These are phyloP conservation scores for Ophraella communa DNA, from an alignment of 2,888 invertebrate genomes.

Conservation along the genomic window DNA sequence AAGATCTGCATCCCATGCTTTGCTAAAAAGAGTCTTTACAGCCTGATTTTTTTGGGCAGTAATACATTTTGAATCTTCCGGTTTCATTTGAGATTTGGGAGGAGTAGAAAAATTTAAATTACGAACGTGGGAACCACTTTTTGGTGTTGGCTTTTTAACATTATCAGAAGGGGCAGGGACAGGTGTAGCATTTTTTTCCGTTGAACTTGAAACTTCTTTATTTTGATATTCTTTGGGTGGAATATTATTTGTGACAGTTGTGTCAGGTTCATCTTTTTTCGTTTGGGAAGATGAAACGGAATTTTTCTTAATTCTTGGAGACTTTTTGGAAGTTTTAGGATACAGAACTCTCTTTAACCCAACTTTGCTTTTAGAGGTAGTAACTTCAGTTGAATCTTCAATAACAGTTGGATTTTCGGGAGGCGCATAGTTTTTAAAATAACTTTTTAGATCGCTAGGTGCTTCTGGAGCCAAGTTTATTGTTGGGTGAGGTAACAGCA, in stretches of 20 bases:
- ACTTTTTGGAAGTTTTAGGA: conserved; percentile 18
- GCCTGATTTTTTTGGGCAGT: background rate
- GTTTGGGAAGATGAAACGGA: background rate
- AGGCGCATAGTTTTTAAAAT: conserved; percentile 13
- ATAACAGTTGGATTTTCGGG: background rate
- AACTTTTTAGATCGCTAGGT: conserved; percentile 21
- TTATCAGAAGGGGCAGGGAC: conserved; percentile 10
- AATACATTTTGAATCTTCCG: background rate
- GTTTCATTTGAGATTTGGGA: conserved; percentile 33
- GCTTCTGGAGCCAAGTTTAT: conserved; percentile 16
- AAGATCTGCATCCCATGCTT: conserved; percentile 50
- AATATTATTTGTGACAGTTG: background rate
- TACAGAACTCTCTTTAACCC: conserved; percentile 33
- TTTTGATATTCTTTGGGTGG: background rate
- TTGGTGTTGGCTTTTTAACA: conserved; percentile 35
- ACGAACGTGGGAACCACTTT: conserved; percentile 48
- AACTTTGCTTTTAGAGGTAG: conserved; percentile 3
- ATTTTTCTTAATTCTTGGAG: background rate
- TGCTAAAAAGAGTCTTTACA: conserved; percentile 14
- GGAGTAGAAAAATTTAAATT: conserved; percentile 51
- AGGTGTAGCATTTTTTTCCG: conserved; percentile 16
- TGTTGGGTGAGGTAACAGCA: conserved; percentile 20
- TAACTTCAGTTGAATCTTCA: background rate
- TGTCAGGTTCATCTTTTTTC: background rate
- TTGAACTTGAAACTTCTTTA: background rate